phyloP scores from a whole-genome alignment of 2,888 invertebrate genomes.

The Pogonocherus hispidulus region DNA sequence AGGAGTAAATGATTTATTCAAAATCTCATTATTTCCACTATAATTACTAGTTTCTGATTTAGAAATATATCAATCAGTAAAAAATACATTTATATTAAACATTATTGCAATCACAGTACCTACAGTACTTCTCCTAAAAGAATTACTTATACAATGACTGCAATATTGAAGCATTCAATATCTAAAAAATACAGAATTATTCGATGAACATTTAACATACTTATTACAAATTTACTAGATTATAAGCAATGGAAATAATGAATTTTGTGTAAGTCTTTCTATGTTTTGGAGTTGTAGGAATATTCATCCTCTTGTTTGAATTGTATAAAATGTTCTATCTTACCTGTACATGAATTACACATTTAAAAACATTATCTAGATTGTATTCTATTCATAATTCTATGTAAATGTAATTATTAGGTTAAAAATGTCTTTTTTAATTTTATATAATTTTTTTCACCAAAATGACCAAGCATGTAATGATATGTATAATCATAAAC shows the following conservation, averaged over 20 bases:
- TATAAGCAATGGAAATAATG: neutral
- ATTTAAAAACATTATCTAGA: slow-evolving; percentile 25
- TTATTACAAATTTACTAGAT: too few species aligned
- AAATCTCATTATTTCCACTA: too few species aligned
- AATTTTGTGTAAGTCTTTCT: neutral
- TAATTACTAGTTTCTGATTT: too few species aligned
- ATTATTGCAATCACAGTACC: too few species aligned
- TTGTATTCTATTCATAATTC: slow-evolving; percentile 25
- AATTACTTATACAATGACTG: too few species aligned
- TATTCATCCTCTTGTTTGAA: slow-evolving; percentile 6
- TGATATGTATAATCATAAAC: slow-evolving; percentile 39
- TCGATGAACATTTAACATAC: too few species aligned
- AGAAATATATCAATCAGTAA: too few species aligned
- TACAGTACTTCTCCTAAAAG: too few species aligned
- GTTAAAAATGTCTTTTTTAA: slow-evolving; percentile 33
- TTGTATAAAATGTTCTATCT: slow-evolving; percentile 19
- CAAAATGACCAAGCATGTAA: slow-evolving; percentile 43
- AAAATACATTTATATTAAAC: too few species aligned
- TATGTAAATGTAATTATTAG: slow-evolving; percentile 20
- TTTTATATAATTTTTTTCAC: slow-evolving; percentile 38
- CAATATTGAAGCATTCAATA: too few species aligned
- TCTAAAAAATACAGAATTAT: too few species aligned
- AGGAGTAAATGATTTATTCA: too few species aligned
- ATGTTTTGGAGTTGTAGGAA: slow-evolving; percentile 2
- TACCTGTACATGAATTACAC: slow-evolving; percentile 30